These are phyloP conservation scores for Carassius auratus DNA, from an alignment of 2,113 vertebrate genomes.

Conservation along the genomic window DNA sequence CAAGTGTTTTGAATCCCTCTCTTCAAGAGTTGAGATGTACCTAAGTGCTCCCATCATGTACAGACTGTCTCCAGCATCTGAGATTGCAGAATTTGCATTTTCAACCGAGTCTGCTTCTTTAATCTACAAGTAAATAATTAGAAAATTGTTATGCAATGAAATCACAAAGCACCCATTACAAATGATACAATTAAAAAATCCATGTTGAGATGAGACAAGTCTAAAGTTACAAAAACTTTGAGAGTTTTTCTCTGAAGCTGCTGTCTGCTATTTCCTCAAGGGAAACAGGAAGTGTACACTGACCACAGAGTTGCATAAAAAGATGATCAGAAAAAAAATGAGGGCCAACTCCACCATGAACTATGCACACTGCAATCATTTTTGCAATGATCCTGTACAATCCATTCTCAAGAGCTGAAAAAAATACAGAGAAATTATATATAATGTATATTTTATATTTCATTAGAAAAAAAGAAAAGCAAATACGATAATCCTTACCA, in stretches of 20 bases:
- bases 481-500: neutral
- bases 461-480: neutral
- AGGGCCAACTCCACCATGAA: slow-evolving; percentile 34
- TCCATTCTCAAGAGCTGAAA: slow-evolving; percentile 14
- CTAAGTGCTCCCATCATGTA: slow-evolving; percentile 14
- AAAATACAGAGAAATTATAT: neutral
- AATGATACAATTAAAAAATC: neutral
- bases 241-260: neutral
- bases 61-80: slow-evolving; percentile 6
- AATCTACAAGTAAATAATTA: slow-evolving; percentile 17
- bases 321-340: slow-evolving; percentile 32
- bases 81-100: neutral
- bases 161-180: neutral
- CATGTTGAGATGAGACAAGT: too few species aligned
- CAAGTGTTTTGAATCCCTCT: slow-evolving; percentile 14
- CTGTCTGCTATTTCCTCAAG: slow-evolving; percentile 1
- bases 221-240: neutral
- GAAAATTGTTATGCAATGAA: neutral
- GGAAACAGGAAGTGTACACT: slow-evolving; percentile 7
- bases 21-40: slow-evolving; percentile 24
- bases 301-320: slow-evolving; percentile 9
- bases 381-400: slow-evolving; percentile 5
- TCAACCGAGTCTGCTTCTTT: slow-evolving; percentile 21
- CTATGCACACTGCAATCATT: slow-evolving; percentile 33
- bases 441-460: neutral